Evolutionary conservation across 2,888 invertebrate genomes (phyloP).

Genomic region (Drosophila maculinotata): DNA sequence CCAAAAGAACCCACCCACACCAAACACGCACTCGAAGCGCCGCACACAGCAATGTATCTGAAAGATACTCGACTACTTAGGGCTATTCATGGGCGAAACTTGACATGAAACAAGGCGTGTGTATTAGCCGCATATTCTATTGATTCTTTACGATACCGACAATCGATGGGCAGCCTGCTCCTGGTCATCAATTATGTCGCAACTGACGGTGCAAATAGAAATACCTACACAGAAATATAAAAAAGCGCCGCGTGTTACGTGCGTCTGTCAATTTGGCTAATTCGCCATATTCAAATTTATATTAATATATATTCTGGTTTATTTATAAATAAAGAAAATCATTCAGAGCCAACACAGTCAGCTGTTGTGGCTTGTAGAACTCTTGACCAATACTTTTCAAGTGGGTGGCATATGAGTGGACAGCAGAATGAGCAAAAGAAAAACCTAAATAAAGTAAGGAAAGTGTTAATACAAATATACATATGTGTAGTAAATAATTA

Average conservation of each 20-base stretch:
- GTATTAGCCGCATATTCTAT: slow-evolving; percentile 34
- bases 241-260: slow-evolving; percentile 31
- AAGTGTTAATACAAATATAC: slow-evolving; percentile 5
- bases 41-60: slow-evolving; percentile 32
- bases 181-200: slow-evolving; percentile 4
- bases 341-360: slow-evolving; percentile 56
- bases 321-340: slow-evolving; percentile 62
- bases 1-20: slow-evolving; percentile 48
- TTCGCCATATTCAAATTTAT: slow-evolving; percentile 54
- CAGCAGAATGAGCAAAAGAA: slow-evolving; percentile 3
- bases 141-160: slow-evolving; percentile 33
- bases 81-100: slow-evolving; percentile 22
- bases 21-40: slow-evolving; percentile 57
- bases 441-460: slow-evolving; percentile 18
- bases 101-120: slow-evolving; percentile 29
- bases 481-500: slow-evolving; percentile 17
- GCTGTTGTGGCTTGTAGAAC: slow-evolving; percentile 64
- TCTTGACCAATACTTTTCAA: slow-evolving; percentile 15
- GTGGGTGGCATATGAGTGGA: slow-evolving; percentile 49
- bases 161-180: slow-evolving; percentile 34
- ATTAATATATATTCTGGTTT: slow-evolving; percentile 44
- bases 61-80: slow-evolving; percentile 41
- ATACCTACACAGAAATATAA: slow-evolving; percentile 20
- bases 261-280: slow-evolving; percentile 51
- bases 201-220: background rate